phyloP scores from a whole-genome alignment of 2,888 invertebrate species.

The Temnothorax ravouxi region DNA sequence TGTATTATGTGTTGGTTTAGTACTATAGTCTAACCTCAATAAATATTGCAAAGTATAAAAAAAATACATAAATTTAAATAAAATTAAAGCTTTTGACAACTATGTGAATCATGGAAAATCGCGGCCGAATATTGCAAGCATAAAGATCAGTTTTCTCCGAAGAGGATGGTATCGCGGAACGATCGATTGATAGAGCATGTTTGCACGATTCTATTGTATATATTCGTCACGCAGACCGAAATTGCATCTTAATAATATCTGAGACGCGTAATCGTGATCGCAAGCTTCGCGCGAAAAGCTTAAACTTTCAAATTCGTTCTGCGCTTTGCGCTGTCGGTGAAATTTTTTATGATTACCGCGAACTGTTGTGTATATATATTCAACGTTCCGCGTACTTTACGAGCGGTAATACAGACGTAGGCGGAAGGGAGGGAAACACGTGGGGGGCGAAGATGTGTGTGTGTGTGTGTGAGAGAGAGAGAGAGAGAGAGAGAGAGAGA shows the following conservation, averaged over 20 bases:
- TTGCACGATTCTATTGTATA: background rate
- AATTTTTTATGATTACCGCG: constrained; percentile 56
- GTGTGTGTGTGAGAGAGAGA: constrained; percentile 15
- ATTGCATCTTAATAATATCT: constrained; percentile 43
- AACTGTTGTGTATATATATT: constrained; percentile 57
- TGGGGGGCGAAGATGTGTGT: constrained; percentile 20
- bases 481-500: constrained; percentile 46
- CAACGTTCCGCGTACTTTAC: constrained; percentile 51
- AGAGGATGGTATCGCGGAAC: background rate
- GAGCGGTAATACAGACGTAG: constrained; percentile 37
- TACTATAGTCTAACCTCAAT: background rate
- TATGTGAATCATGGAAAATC: constrained; percentile 21
- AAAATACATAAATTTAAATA: background rate
- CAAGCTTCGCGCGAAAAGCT: constrained; percentile 26
- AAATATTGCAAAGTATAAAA: background rate
- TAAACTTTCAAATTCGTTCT: constrained; percentile 48
- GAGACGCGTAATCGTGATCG: constrained; percentile 44
- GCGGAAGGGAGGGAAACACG: background rate
- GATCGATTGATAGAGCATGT: constrained; percentile 22
- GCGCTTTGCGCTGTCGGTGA: constrained; percentile 39
- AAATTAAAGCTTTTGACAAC: background rate
- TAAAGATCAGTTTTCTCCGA: background rate
- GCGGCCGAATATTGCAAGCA: background rate
- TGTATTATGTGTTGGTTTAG: background rate
- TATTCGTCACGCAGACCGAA: constrained; percentile 9